Evolutionary conservation across 2,113 vertebrate species (phyloP).

Genomic region (Apodemus sylvaticus): DNA sequence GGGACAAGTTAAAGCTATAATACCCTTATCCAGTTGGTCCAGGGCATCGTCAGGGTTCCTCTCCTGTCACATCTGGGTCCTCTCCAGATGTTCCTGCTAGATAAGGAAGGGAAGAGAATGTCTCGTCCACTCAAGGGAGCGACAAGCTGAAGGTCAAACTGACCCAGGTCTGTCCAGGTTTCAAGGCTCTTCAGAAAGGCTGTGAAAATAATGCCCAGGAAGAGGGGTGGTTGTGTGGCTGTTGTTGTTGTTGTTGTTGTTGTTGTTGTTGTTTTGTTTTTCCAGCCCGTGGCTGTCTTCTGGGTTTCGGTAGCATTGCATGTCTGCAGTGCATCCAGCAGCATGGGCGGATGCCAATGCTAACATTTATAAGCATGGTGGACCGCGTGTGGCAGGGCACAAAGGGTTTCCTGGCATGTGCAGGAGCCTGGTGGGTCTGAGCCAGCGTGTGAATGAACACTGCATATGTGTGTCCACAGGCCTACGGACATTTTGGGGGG

Average conservation of each 20-base stretch:
- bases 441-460: neutral
- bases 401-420: neutral
- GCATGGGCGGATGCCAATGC: too few relatives aligned
- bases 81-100: neutral
- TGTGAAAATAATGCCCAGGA: neutral
- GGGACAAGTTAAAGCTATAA: neutral
- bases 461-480: neutral
- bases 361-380: neutral
- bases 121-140: too few relatives aligned
- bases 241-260: too few relatives aligned
- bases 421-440: neutral
- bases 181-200: neutral
- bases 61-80: neutral
- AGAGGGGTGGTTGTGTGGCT: too few relatives aligned
- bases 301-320: neutral
- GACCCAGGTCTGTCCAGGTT: neutral
- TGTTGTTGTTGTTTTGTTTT: neutral
- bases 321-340: too few relatives aligned
- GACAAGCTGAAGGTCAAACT: neutral
- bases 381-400: neutral
- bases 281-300: neutral
- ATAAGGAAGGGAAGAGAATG: neutral
- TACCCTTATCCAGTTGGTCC: neutral
- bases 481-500: neutral
- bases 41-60: too few relatives aligned